phyloP scores from a whole-genome alignment of 2,888 invertebrate genomes.

The Malachius bipustulatus region DNA sequence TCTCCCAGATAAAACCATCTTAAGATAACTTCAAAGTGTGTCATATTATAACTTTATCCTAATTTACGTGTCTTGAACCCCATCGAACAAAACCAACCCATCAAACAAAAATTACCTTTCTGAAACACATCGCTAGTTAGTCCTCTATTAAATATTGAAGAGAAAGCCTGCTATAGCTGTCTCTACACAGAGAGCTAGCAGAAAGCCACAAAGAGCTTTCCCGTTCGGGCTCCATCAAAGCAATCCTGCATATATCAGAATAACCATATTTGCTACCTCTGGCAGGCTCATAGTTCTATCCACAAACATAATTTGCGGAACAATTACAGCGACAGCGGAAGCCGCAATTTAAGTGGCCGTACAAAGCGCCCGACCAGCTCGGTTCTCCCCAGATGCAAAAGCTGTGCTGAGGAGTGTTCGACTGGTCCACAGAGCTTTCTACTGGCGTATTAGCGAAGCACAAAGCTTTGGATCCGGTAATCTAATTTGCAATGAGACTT shows the following conservation, averaged over 20 bases:
- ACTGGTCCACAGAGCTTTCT: slow-evolving; percentile 33
- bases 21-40: too few species aligned
- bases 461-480: slow-evolving; percentile 37
- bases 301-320: slow-evolving; percentile 38
- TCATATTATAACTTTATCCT: too few species aligned
- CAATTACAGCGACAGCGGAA: slow-evolving; percentile 36
- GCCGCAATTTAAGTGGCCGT: slow-evolving; percentile 36
- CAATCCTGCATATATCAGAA: slow-evolving; percentile 29
- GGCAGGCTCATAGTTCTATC: slow-evolving; percentile 33
- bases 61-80: too few species aligned
- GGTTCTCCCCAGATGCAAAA: slow-evolving; percentile 9
- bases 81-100: too few species aligned
- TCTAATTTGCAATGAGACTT: slow-evolving; percentile 39
- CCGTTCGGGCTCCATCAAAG: too few species aligned
- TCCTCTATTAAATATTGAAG: too few species aligned
- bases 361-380: slow-evolving; percentile 25
- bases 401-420: background rate
- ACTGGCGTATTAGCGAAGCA: slow-evolving; percentile 35
- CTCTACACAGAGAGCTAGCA: too few species aligned
- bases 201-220: too few species aligned
- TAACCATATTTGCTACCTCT: slow-evolving; percentile 32
- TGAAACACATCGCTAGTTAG: too few species aligned
- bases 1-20: too few species aligned
- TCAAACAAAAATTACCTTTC: too few species aligned
- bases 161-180: too few species aligned